Base-by-base conservation (phyloP, 1,140 invertebrate genomes). In the Polyergus mexicanus region DNA sequence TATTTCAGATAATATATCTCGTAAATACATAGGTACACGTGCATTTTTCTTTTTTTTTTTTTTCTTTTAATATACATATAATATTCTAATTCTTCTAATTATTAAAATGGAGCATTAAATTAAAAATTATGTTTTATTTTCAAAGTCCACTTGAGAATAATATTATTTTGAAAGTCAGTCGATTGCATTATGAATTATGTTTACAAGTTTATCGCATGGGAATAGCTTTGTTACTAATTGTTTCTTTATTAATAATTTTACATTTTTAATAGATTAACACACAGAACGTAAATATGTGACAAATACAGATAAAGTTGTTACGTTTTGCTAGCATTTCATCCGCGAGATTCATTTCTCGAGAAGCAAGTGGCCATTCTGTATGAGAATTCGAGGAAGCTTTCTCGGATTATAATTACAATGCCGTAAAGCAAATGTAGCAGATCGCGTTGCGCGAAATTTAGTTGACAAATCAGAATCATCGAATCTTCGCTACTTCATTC, bases 361-460 rank as follows among this genome's bases (percentile, higher is more conserved):
- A 89, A 89, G 85, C 84, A 81, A 60, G 62, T 85, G 66, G 58
- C 62, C 62, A 88, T 68, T 92, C 92, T 93, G 93, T 92, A 87
- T 90, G 90, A 87, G 90, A 87, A 90, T 94, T 93, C 93, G 86
- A 88, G 66, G 93, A 94, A 93, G 54, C 85, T 85, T 87, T 93
- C 92, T 93, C 91, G 89, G 91, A 92, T 93, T 91, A 92, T 91
- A 92, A 68, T 85, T 68, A 84, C 75, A 88, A 91, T 91, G 92
- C 88, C 58, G 71, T 72, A 85, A 63, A 71, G 84, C 86, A 86
- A 90, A 90, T 86, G 86, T 86, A 88, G 90, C 89, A 88, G 87
- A 89, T 91, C 89, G 91, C 88, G 72, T 88, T 85, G 86, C 85
- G 83, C 87, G 72, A 72, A 86, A 80, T 90, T 62, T 83, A 83